phyloP scores from a whole-genome alignment of 2,888 invertebrate species.

The Caenorhabditis afra region DNA sequence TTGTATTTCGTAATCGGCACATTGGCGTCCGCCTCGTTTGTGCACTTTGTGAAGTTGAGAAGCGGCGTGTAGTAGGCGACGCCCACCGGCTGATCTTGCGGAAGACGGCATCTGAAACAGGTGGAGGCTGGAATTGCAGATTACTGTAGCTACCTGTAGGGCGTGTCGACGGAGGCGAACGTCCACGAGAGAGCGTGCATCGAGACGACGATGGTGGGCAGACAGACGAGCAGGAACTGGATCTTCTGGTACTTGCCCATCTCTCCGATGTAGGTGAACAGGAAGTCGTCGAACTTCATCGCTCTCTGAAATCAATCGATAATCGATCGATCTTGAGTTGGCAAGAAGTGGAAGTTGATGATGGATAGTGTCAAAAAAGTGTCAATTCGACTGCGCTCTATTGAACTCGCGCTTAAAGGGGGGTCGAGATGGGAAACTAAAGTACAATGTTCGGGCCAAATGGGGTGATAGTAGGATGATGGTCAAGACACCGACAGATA shows the following conservation, averaged over 20 bases:
- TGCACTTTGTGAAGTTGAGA: slow-evolving; percentile 63
- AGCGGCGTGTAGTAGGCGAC: slow-evolving; percentile 59
- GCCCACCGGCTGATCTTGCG: slow-evolving; percentile 51
- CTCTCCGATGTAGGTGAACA: slow-evolving; percentile 79
- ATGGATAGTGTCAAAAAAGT: no score
- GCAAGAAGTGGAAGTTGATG: no score
- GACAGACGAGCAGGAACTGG: slow-evolving; percentile 79
- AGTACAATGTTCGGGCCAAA: background rate
- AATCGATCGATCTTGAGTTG: background rate
- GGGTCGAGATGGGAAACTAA: background rate
- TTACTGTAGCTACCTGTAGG: slow-evolving; percentile 65
- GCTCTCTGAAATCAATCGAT: background rate
- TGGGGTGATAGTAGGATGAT: background rate
- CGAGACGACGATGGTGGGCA: slow-evolving; percentile 79
- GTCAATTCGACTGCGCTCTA: no score
- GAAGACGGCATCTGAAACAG: slow-evolving; percentile 70
- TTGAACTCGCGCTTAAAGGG: no score
- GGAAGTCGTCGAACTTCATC: slow-evolving; percentile 80
- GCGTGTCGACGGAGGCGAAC: slow-evolving; percentile 76
- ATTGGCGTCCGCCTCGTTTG: slow-evolving; percentile 36
- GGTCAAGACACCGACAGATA: no score
- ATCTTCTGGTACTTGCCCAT: slow-evolving; percentile 76
- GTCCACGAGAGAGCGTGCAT: slow-evolving; percentile 81
- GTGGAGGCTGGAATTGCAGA: background rate
- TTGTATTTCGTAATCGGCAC: slow-evolving; percentile 42